Conservation (phyloP, 2,888 invertebrate species). For the Euclidia mi region DNA sequence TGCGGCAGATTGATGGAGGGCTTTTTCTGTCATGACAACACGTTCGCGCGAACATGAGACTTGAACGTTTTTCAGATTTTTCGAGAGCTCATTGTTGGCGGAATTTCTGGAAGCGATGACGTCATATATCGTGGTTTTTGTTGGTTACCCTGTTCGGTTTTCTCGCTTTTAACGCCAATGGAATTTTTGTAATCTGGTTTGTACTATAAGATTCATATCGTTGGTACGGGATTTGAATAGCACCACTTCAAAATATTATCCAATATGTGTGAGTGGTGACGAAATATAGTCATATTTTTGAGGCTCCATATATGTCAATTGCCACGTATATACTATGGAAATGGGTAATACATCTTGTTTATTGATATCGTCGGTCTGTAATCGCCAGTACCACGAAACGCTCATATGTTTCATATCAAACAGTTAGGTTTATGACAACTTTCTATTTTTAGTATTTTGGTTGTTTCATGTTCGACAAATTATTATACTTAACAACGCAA, state of each 20-base stretch:
- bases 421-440: too few species aligned
- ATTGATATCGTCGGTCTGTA: not conserved
- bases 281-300: not conserved
- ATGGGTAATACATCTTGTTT: constrained; percentile 1
- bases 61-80: constrained; percentile 73
- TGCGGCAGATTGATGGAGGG: constrained; percentile 79
- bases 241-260: too few species aligned
- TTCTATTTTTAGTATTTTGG: too few species aligned
- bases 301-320: constrained; percentile 1
- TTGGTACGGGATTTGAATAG: too few species aligned
- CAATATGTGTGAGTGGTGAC: too few species aligned
- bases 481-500: too few species aligned
- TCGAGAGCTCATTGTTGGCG: constrained; percentile 65
- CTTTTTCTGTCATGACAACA: constrained; percentile 82
- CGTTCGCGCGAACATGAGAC: constrained; percentile 70
- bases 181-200: constrained; percentile 20
- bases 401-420: too few species aligned
- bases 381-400: not conserved
- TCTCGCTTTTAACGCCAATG: constrained; percentile 17
- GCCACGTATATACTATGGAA: not conserved
- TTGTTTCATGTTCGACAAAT: too few species aligned
- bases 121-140: constrained; percentile 60
- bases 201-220: constrained; percentile 16
- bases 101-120: constrained; percentile 63
- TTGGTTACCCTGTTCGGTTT: constrained; percentile 27